Evolutionary conservation across 2,888 invertebrate species (phyloP).

Genomic region (Callinectes sapidus): DNA sequence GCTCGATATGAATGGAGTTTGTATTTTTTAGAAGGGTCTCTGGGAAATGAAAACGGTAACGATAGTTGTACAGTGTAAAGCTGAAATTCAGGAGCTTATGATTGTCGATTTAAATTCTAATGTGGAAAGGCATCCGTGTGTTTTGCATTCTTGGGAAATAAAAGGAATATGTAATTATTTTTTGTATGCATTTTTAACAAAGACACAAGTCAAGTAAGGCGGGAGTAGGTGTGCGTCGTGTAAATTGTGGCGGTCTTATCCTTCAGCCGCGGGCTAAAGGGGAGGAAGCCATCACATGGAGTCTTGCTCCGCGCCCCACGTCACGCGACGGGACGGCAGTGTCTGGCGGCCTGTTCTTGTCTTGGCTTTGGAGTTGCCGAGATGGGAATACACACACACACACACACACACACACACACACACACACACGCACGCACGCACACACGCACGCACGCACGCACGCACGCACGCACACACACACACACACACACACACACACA

Average conservation of each 20-base stretch:
- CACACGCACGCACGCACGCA: background rate
- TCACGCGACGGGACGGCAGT: slow-evolving; percentile 11
- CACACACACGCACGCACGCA: slow-evolving; percentile 26
- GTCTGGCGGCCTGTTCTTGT: slow-evolving; percentile 4
- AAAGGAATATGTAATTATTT: slow-evolving; percentile 40
- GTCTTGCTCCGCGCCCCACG: slow-evolving; percentile 13
- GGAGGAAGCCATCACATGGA: slow-evolving; percentile 29
- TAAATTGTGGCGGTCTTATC: slow-evolving; percentile 27
- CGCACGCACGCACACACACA: background rate
- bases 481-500: background rate
- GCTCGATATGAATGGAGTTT: slow-evolving; percentile 30
- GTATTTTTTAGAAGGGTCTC: slow-evolving; percentile 27
- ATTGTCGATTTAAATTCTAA: slow-evolving; percentile 59
- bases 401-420: slow-evolving; percentile 43
- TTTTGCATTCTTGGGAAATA: slow-evolving; percentile 53
- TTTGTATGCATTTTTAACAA: slow-evolving; percentile 41
- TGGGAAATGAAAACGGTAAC: slow-evolving; percentile 51
- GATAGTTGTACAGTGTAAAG: slow-evolving; percentile 47
- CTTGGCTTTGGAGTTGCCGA: background rate
- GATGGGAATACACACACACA: background rate
- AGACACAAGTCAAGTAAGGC: slow-evolving; percentile 31
- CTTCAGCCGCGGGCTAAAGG: slow-evolving; percentile 31
- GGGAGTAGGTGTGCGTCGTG: slow-evolving; percentile 31
- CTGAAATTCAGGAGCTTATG: slow-evolving; percentile 57
- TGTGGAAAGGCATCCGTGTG: slow-evolving; percentile 40